Evolutionary conservation across 2,888 invertebrate species (phyloP).

Genomic region (Orthosia incerta): DNA sequence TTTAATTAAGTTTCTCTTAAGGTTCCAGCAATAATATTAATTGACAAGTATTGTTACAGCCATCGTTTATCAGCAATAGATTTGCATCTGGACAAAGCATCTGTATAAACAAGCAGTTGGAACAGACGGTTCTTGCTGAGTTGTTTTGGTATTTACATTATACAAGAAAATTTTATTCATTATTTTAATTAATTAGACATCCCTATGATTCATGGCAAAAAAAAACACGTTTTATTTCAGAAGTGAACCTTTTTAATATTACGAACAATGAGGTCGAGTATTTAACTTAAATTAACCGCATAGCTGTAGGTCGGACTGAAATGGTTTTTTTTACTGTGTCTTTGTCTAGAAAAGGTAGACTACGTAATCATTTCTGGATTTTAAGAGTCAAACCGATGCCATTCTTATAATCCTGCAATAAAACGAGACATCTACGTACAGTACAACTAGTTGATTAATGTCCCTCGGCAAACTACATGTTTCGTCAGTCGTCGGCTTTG

Average conservation of each 20-base stretch:
- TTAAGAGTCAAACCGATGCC: too few species aligned
- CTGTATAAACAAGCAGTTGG: constrained; percentile 68
- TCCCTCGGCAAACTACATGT: too few species aligned
- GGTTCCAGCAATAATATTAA: constrained; percentile 65
- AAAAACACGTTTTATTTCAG: neutral
- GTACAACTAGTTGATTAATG: too few species aligned
- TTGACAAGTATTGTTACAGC: constrained; percentile 63
- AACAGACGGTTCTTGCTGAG: constrained; percentile 57
- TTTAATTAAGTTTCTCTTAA: constrained; percentile 13
- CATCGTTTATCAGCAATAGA: constrained; percentile 65
- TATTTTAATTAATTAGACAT: neutral
- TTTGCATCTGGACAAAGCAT: constrained; percentile 56
- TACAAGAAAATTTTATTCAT: too few species aligned
- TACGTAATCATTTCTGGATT: too few species aligned
- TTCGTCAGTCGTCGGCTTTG: too few species aligned
- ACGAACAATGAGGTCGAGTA: neutral
- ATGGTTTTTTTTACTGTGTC: neutral
- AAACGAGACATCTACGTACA: too few species aligned
- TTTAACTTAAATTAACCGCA: too few species aligned
- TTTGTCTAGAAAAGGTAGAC: neutral
- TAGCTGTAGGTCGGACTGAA: too few species aligned
- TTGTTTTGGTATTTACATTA: constrained; percentile 5
- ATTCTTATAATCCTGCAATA: too few species aligned
- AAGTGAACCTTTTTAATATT: neutral
- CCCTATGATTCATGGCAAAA: too few species aligned